Conservation (phyloP, 2,113 vertebrate species). For the Motacilla alba region DNA sequence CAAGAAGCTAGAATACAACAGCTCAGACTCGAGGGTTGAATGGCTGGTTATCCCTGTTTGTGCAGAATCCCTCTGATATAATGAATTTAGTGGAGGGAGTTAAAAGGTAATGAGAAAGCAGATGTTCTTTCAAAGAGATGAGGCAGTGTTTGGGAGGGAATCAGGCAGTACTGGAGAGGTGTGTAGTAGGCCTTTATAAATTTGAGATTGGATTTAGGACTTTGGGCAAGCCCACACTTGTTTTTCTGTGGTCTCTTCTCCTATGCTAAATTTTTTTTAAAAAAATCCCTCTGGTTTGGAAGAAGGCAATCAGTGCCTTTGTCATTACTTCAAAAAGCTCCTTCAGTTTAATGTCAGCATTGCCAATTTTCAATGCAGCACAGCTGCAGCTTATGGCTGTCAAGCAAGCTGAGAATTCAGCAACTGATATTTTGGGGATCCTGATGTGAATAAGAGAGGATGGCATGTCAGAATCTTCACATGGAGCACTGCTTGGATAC, state of each 20-base stretch:
- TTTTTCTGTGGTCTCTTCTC: neutral
- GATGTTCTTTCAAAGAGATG: neutral
- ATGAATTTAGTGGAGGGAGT: neutral
- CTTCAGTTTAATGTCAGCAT: constrained; percentile 57
- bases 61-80: neutral
- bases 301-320: constrained; percentile 72
- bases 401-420: constrained; percentile 34
- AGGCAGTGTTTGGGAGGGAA: neutral
- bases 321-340: constrained; percentile 63
- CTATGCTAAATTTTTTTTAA: neutral
- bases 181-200: neutral
- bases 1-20: constrained; percentile 23
- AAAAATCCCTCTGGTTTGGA: neutral
- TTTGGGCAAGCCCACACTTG: neutral
- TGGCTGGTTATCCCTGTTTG: neutral
- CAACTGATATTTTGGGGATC: constrained; percentile 34
- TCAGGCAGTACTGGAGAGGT: neutral
- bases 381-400: constrained; percentile 70
- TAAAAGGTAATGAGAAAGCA: neutral
- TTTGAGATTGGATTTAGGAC: neutral
- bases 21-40: neutral
- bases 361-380: constrained; percentile 66
- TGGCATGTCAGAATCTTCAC: constrained; percentile 1
- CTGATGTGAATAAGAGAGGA: constrained; percentile 33
- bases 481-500: neutral